Evolutionary conservation across 2,797 vertebrate species (phyloP).

Genomic region (Phyllotis vaccarum): DNA sequence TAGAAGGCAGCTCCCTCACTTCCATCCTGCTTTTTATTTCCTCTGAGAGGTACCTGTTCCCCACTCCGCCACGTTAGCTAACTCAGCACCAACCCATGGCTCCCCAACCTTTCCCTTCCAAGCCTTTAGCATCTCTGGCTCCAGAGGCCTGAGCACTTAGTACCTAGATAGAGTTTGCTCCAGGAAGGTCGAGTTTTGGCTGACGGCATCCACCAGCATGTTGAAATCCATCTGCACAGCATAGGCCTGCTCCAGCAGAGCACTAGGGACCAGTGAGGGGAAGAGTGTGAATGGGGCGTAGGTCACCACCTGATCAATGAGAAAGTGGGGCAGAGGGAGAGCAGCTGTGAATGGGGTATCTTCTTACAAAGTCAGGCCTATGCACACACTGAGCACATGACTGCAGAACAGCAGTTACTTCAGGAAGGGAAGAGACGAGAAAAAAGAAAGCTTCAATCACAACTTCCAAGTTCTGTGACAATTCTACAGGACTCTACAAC

Average conservation of each 20-base stretch:
- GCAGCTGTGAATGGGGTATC: background rate
- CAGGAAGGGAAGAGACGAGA: background rate
- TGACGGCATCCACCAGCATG: constrained; percentile 94
- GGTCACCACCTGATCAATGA: constrained; percentile 91
- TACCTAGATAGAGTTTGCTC: constrained; percentile 93
- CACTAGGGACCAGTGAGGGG: constrained; percentile 91
- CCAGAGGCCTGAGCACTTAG: accelerated
- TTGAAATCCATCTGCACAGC: constrained; percentile 95
- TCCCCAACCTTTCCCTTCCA: background rate
- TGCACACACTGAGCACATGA: background rate
- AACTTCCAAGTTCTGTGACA: background rate
- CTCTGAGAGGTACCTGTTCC: background rate
- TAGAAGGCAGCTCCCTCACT: background rate
- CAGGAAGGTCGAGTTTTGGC: constrained; percentile 92
- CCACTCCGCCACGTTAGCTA: background rate
- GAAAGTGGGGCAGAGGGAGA: background rate
- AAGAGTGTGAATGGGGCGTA: constrained; percentile 96
- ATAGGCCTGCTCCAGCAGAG: constrained; percentile 92
- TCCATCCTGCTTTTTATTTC: background rate
- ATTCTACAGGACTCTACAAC: background rate
- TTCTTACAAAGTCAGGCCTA: background rate
- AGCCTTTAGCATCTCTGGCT: background rate
- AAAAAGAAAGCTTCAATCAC: background rate
- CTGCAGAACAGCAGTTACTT: background rate
- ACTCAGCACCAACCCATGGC: background rate